A percentile compares a stretch with the other conserved stretches of the same genome.
phyloP scores from a whole-genome alignment of 2,113 vertebrate genomes.

The Callipepla californica region DNA sequence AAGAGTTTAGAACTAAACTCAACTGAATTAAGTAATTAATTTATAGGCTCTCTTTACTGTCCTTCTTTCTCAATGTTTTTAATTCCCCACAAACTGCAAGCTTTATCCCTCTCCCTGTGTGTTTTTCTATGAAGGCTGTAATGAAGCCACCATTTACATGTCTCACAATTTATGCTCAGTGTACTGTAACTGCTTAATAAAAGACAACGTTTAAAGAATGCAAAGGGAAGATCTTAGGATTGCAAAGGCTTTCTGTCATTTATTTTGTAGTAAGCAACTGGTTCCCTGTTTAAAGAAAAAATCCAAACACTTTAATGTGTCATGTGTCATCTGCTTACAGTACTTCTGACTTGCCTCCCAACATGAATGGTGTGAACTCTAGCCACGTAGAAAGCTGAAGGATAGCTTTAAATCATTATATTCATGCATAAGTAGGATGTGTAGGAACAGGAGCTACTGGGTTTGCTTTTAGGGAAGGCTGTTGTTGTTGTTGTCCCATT shows the following conservation, averaged over 20 bases:
- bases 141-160: not conserved
- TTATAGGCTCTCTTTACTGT: not conserved
- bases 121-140: not conserved
- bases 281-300: not conserved
- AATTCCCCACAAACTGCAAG: not conserved
- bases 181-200: not conserved
- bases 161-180: not conserved
- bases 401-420: not conserved
- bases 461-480: not conserved
- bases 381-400: not conserved
- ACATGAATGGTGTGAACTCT: not conserved
- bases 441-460: not conserved
- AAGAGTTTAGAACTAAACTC: not conserved
- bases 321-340: not conserved
- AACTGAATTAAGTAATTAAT: not conserved
- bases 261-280: not conserved
- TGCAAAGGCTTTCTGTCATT: not conserved
- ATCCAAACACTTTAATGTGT: not conserved
- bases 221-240: not conserved
- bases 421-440: not conserved
- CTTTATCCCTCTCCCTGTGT: not conserved
- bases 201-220: not conserved
- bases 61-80: not conserved
- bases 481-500: not conserved
- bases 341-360: not conserved